A percentile compares a stretch with the other conserved stretches of the same genome.
These are phyloP conservation scores for Aricia agestis DNA, from an alignment of 1,140 invertebrate genomes.

Conservation along the genomic window DNA sequence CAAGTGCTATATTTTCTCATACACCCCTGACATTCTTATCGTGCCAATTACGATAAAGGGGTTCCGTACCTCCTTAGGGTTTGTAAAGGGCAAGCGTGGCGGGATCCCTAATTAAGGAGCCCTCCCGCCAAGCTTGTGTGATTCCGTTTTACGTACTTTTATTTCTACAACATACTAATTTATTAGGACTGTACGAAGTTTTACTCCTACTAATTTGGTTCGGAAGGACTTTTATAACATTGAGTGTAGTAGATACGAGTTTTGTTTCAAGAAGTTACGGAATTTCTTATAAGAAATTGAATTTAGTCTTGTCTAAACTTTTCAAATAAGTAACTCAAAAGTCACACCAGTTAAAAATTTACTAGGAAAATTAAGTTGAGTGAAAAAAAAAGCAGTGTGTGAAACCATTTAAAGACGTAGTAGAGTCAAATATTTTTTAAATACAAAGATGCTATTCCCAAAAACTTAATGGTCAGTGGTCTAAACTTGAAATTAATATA, in stretches of 20 bases:
- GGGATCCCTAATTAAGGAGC: slow-evolving; percentile 68
- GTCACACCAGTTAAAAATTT: too few species aligned
- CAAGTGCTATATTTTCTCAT: slow-evolving; percentile 63
- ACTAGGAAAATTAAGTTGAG: too few species aligned
- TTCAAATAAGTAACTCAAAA: too few species aligned
- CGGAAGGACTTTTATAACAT: too few species aligned
- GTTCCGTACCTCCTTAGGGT: slow-evolving; percentile 47
- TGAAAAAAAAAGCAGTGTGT: too few species aligned
- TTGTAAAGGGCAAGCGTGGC: slow-evolving; percentile 60
- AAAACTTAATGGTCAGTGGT: too few species aligned
- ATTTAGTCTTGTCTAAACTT: too few species aligned
- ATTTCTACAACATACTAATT: slow-evolving; percentile 18
- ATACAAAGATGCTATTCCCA: too few species aligned
- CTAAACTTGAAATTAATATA: too few species aligned
- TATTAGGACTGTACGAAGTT: slow-evolving; percentile 11
- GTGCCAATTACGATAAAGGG: slow-evolving; percentile 65
- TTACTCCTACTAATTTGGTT: slow-evolving; percentile 11
- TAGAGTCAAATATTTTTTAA: too few species aligned
- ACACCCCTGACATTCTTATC: slow-evolving; percentile 68
- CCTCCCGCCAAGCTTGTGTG: slow-evolving; percentile 46
- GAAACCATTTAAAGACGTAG: too few species aligned
- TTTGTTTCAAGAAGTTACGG: background rate
- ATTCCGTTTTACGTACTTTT: slow-evolving; percentile 21
- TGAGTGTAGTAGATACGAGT: background rate
- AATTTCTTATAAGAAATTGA: background rate